Evolutionary conservation across 2,888 invertebrate species (phyloP), one percentile per base, ranked within the genome.

Genomic region (Meta bourneti): DNA sequence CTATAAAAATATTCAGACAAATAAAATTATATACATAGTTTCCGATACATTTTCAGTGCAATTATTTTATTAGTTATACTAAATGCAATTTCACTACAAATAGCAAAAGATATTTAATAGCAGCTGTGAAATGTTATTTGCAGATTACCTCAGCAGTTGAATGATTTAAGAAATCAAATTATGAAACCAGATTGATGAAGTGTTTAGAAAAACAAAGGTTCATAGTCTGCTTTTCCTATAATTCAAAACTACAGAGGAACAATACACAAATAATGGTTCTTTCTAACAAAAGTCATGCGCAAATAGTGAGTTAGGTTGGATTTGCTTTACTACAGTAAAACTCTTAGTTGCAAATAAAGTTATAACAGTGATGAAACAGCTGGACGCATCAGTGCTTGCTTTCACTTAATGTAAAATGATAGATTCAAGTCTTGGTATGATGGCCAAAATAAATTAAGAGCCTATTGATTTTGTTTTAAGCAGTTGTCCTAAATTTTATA

Each of bases 11-110:
- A 54, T 19, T 6, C 52, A 52, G 49, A 77, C n/a, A 52, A 78
- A 54, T 78, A 78, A 78, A 78, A 52, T 52, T 78, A 78, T 78
- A 19, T 77, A 77, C 54, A 52, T 4, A 16, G 6, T 78, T 11
- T 20, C 13, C 19, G n/a, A 52, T 19, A 52, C 19, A 78, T 78
- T 78, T 51, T 20, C 49, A 51, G 61, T 61, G 61, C 61, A 61
- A 61, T 34, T 34, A 9, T 61, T 61, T 61, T 61, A 61, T 61
- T 61, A 9, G 11, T 11, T 61, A 61, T 11, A 11, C 5, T 9
- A 61, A 61, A 9, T 61, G 61, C 1, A 61, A 61, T 61, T 61
- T 61, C 34, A 61, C 16, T 61, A 61, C 34, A 61, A 61, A 9
- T 16, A 61, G 61, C 61, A 61, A 61, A 61, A 61, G 5, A 9